Evolutionary conservation across 1,140 invertebrate genomes (phyloP).

Genomic region (Periplaneta americana): DNA sequence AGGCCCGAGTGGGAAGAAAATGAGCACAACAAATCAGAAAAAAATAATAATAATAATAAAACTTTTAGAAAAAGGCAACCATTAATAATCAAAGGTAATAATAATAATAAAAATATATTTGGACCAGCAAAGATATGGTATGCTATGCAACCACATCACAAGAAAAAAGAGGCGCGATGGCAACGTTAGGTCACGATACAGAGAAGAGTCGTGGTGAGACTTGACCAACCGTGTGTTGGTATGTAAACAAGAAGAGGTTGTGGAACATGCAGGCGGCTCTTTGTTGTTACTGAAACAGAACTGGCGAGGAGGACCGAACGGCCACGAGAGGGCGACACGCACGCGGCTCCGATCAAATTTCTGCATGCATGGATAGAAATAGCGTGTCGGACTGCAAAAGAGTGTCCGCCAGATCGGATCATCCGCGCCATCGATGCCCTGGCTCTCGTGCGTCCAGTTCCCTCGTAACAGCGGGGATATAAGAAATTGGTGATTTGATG

Average conservation of each 20-base stretch:
- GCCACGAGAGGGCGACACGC: not conserved
- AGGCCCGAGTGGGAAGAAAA: constrained; percentile 31
- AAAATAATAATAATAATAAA: constrained; percentile 33
- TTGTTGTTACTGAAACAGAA: constrained; percentile 24
- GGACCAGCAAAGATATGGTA: constrained; percentile 22
- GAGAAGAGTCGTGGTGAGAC: constrained; percentile 16
- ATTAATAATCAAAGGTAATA: constrained; percentile 26
- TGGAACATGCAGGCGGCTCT: constrained; percentile 23
- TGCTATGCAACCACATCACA: constrained; percentile 20
- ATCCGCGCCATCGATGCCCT: not conserved
- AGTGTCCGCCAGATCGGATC: too few relatives aligned
- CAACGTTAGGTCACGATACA: constrained; percentile 14
- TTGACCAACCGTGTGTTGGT: constrained; percentile 7
- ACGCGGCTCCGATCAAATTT: not conserved
- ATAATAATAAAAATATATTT: constrained; percentile 27
- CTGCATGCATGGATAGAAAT: not conserved
- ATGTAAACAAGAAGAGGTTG: constrained; percentile 18
- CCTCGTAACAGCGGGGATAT: constrained; percentile 17
- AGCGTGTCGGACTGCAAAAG: too few relatives aligned
- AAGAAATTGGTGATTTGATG: constrained; percentile 15
- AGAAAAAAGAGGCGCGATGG: constrained; percentile 17
- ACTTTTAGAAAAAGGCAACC: constrained; percentile 24
- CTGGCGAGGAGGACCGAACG: constrained; percentile 5
- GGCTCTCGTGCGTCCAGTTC: constrained; percentile 2
- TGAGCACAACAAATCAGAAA: constrained; percentile 36